A percentile compares a stretch with the other conserved stretches of the same genome.
Conservation (phyloP, 2,888 invertebrate species). For the Apodemia zela region DNA sequence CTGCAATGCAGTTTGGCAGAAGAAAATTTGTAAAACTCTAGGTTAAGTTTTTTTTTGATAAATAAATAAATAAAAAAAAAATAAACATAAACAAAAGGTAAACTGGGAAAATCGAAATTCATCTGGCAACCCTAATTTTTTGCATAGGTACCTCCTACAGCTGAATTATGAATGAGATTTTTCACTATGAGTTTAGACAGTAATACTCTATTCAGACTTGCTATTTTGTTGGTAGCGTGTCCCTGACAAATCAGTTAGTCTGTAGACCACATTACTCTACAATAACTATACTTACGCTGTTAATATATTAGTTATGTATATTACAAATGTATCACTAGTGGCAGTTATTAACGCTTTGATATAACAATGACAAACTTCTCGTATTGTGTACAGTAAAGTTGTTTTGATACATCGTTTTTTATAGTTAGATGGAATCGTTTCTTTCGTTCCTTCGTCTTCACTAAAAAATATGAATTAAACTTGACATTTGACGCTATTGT, state of each 20-base stretch:
- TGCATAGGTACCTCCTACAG: too few species aligned
- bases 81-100: too few species aligned
- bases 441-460: background rate
- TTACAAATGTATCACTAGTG: slow-evolving; percentile 70
- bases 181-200: too few species aligned
- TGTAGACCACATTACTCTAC: slow-evolving; percentile 36
- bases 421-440: background rate
- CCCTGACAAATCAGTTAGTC: background rate
- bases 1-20: too few species aligned
- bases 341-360: slow-evolving; percentile 72
- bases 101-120: too few species aligned
- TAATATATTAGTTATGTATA: slow-evolving; percentile 55
- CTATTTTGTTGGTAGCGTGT: too few species aligned
- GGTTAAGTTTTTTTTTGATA: too few species aligned
- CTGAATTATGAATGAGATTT: too few species aligned
- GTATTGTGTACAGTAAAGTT: slow-evolving; percentile 27
- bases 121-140: too few species aligned
- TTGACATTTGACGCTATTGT: slow-evolving; percentile 9
- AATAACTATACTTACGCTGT: slow-evolving; percentile 50
- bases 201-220: too few species aligned
- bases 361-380: slow-evolving; percentile 47
- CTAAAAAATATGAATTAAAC: background rate
- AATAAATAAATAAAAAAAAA: too few species aligned
- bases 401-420: slow-evolving; percentile 4
- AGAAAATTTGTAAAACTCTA: too few species aligned